Evolutionary conservation across 2,113 vertebrate genomes (phyloP), one percentile per base, ranked within the genome.

Genomic region (Corydoras maculifer): DNA sequence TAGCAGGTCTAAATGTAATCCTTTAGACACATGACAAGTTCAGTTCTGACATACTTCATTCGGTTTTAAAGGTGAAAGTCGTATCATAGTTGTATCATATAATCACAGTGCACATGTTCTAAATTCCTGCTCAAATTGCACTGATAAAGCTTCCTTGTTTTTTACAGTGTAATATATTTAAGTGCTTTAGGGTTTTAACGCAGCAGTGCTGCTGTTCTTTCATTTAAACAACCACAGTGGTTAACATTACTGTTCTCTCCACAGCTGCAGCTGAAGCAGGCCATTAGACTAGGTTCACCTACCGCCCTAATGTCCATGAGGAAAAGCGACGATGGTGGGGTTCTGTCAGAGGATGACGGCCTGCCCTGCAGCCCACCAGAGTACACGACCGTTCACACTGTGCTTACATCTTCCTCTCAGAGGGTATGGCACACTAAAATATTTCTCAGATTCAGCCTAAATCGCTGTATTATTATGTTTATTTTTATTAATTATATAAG

Each of bases 291-390:
- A 73, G 90, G 90, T 58, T 93, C 93, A 0, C 87, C 90, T 8
- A 81, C 86, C 4, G 83, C 88, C 48, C 69, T 87, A 29, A 85
- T 83, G 79, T 80, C 85, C 35, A 83, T 86, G 68, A 91, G 83
- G 85, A 89, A 79, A 71, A 54, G 70, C 2, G 88, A 93, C 13
- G 91, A 92, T 14, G 64, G 78, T 0, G 91, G 88, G 29, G 76
- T 88, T 65, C 69, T 88, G 78, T 91, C 89, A 12, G 85, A 91
- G 77, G 90, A 91, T 9, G 90, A 91, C 35, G 90, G 90, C 4
- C 85, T 91, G 48, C 90, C 87, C 69, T 87, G 86, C 74, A 91
- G 86, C 63, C 90, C 90, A 12, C 88, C 83, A 11, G 91, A 94
- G 72, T 90, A 84, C 62, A 90, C 85, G 9, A 82, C 77, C 2